Evolutionary conservation across 1,140 invertebrate species (phyloP).

Genomic region (Drosophila repleta): DNA sequence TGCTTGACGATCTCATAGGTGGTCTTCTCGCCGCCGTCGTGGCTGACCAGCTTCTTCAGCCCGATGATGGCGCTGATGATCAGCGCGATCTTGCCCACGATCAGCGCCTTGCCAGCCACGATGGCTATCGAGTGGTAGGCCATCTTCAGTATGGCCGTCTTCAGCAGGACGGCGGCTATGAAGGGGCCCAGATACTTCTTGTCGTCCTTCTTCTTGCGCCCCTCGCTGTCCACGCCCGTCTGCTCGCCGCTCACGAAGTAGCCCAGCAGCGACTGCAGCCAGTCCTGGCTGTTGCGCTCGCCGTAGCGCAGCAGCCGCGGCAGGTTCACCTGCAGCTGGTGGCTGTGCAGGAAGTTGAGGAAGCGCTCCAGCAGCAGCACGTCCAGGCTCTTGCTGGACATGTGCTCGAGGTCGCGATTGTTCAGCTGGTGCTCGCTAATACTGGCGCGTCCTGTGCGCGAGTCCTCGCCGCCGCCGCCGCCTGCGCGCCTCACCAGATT

Average conservation of each 20-base stretch:
- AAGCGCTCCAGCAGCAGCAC: constrained; percentile 86
- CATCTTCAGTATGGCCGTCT: constrained; percentile 89
- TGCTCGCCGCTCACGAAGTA: constrained; percentile 60
- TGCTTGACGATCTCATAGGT: constrained; percentile 94
- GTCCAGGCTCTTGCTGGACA: constrained; percentile 85
- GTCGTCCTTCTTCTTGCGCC: constrained; percentile 86
- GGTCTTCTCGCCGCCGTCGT: constrained; percentile 89
- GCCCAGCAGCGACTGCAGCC: constrained; percentile 62
- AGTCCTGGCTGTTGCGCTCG: constrained; percentile 73
- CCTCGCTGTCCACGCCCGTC: constrained; percentile 63
- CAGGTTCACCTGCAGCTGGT: constrained; percentile 86
- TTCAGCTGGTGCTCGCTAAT: constrained; percentile 84
- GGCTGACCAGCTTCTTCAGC: constrained; percentile 89
- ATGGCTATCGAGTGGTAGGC: constrained; percentile 90
- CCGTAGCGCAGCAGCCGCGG: constrained; percentile 81
- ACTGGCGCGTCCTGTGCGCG: constrained; percentile 83
- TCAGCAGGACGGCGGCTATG: constrained; percentile 87
- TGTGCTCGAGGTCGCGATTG: constrained; percentile 85
- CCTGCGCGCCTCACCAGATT: constrained; percentile 84
- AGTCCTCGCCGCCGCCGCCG: constrained; percentile 58
- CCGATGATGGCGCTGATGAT: constrained; percentile 90
- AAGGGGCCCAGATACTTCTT: constrained; percentile 86
- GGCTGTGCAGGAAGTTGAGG: constrained; percentile 86
- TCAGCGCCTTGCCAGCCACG: constrained; percentile 89
- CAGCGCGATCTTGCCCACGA: constrained; percentile 87